A percentile compares a stretch with the other conserved stretches of the same genome.
phyloP scores from a whole-genome alignment of 2,888 invertebrate species.

The Mythimna loreyi region DNA sequence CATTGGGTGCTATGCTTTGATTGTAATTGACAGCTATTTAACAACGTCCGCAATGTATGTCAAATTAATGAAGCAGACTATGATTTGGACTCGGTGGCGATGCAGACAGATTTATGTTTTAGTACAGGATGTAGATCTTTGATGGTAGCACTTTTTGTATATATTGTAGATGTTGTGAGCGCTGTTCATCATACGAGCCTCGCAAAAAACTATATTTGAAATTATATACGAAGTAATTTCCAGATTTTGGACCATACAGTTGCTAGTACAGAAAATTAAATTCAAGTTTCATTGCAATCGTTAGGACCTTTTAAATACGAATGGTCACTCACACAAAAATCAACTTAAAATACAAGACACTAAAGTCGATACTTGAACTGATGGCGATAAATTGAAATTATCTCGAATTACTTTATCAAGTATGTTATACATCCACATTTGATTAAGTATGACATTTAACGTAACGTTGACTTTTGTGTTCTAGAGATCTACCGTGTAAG shows the following conservation, averaged over 20 bases:
- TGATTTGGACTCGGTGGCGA: constrained; percentile 33
- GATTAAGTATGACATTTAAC: constrained; percentile 9
- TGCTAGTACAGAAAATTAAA: no score
- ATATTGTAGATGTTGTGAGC: not conserved
- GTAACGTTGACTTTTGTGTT: constrained; percentile 4
- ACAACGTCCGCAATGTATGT: constrained; percentile 55
- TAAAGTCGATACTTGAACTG: no score
- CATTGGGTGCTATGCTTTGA: constrained; percentile 33
- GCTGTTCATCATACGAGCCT: not conserved
- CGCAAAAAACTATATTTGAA: constrained; percentile 23
- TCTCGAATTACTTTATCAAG: no score
- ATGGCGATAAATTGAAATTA: no score
- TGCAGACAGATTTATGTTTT: constrained; percentile 43
- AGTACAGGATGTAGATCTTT: constrained; percentile 26
- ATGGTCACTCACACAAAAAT: no score
- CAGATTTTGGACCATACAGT: no score
- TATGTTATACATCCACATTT: not conserved
- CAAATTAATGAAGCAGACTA: constrained; percentile 56
- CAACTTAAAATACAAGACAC: no score
- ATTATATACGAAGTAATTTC: no score
- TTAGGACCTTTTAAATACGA: no score
- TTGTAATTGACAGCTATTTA: constrained; percentile 45
- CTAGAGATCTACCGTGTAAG: not conserved
- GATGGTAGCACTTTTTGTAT: constrained; percentile 15
- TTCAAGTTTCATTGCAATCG: no score